These are phyloP conservation scores for Misgurnus mizolepis DNA, from an alignment of 2,113 vertebrate species.

Conservation along the genomic window DNA sequence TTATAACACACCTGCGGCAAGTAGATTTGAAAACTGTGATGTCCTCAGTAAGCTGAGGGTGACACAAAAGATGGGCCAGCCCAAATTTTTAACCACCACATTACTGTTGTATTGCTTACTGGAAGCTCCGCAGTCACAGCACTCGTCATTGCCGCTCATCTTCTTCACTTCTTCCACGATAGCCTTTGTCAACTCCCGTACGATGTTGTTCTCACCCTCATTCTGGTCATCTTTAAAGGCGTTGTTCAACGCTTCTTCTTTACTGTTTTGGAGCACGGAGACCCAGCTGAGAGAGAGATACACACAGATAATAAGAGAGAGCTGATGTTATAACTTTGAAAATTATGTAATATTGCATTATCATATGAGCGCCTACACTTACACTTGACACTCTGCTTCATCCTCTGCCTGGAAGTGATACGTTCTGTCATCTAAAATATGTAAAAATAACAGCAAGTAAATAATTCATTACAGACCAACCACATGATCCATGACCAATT, in stretches of 20 bases:
- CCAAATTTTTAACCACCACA: neutral
- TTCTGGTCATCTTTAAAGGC: slow-evolving; percentile 92
- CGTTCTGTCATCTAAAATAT: slow-evolving; percentile 73
- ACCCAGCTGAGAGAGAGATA: slow-evolving; percentile 81
- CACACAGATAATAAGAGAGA: neutral
- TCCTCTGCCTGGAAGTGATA: slow-evolving; percentile 82
- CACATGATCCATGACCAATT: neutral
- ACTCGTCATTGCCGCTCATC: slow-evolving; percentile 91
- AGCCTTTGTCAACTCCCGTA: slow-evolving; percentile 93
- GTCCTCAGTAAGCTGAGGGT: too few species aligned
- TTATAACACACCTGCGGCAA: neutral
- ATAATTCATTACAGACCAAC: neutral
- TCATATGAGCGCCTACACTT: slow-evolving; percentile 45
- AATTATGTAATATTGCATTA: too few species aligned
- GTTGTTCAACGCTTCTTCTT: slow-evolving; percentile 92
- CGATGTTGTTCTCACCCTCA: slow-evolving; percentile 94
- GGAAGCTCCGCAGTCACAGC: slow-evolving; percentile 92
- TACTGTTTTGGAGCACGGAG: slow-evolving; percentile 97
- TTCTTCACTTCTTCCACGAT: slow-evolving; percentile 91
- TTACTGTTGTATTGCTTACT: slow-evolving; percentile 69
- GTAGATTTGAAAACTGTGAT: neutral
- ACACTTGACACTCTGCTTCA: slow-evolving; percentile 78
- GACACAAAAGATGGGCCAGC: too few species aligned
- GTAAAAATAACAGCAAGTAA: slow-evolving; percentile 2
- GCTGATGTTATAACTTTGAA: neutral